phyloP scores from a whole-genome alignment of 2,888 invertebrate species.

The Horisme vitalbata region DNA sequence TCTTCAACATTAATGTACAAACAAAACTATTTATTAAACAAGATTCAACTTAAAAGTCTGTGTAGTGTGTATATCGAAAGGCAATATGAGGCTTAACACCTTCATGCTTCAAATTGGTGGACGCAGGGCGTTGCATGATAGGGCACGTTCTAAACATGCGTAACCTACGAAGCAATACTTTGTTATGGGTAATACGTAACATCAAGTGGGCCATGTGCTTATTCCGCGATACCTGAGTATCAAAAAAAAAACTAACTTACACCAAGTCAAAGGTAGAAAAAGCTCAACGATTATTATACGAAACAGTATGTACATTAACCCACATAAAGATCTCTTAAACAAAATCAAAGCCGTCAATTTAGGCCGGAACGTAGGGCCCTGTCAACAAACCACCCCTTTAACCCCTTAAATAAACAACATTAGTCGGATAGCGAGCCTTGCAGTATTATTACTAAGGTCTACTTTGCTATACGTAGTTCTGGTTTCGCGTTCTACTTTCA shows the following conservation, averaged over 20 bases:
- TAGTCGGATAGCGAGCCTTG: conserved; percentile 37
- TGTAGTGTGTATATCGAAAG: no score
- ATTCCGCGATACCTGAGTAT: background rate
- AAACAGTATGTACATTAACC: conserved; percentile 15
- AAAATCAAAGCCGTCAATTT: conserved; percentile 53
- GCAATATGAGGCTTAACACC: no score
- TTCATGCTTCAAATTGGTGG: no score
- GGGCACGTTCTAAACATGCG: no score
- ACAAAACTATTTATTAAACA: no score
- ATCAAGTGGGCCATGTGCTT: no score
- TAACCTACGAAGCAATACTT: no score
- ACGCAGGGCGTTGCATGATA: no score
- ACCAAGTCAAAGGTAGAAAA: background rate
- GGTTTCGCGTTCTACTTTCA: conserved; percentile 67
- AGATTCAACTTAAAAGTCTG: no score
- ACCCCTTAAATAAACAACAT: conserved; percentile 41
- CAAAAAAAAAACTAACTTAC: background rate
- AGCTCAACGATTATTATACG: conserved; percentile 12
- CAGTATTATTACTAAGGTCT: conserved; percentile 39
- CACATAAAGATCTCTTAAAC: conserved; percentile 38
- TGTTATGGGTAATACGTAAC: no score
- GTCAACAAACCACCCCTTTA: conserved; percentile 56
- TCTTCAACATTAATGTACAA: no score
- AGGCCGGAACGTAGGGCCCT: conserved; percentile 45
- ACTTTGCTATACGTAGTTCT: conserved; percentile 44